Evolutionary conservation across 1,140 invertebrate genomes (phyloP), one percentile per base, ranked within the genome.

Genomic region (Zaprionus camerounensis): DNA sequence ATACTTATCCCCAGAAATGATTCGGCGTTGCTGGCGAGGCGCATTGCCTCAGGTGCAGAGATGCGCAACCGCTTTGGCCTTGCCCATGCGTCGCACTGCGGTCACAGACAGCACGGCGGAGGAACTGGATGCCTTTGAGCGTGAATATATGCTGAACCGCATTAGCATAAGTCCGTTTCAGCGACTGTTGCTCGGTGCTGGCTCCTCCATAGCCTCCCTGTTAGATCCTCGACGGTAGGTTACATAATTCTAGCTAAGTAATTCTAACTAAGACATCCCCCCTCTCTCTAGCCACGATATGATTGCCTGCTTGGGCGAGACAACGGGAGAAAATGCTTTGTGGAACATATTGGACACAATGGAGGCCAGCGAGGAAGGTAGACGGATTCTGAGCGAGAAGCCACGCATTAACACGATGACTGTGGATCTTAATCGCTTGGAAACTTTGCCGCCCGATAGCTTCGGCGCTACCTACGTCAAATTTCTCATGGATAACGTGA

Each of bases 281-380:
- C 9, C 4, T 57, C 13, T n/a, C 6, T 22, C 15, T 79, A 95
- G 96, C 61, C 95, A 94, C n/a, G 98, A 99, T 92, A 98, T 99
- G 97, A 97, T 99, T 81, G 97, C 98, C 41, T 97, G 97, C 78
- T 94, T 99, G 64, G 98, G 98, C 5, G 98, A 99, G 94, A 96
- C 97, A 0, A 98, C 97, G 3, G 97, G 97, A 1, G 93, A 94
- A 77, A 80, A 81, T 41, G 96, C 97, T 9, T 93, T 98, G 1
- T 85, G 93, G 71, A 95, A 95, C 91, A 97, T 98, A 95, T 74
- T 94, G 36, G 92, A 93, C 46, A 94, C 93, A 20, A 94, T 94
- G 94, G 82, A 93, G 84, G 65, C 78, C 46, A 94, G 94, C 82
- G 86, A 93, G 24, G 96, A 97, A 93, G 97, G 97, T 15, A 90